Base-by-base conservation (phyloP, 2,797 vertebrate genomes). In the Mus spretus region DNA sequence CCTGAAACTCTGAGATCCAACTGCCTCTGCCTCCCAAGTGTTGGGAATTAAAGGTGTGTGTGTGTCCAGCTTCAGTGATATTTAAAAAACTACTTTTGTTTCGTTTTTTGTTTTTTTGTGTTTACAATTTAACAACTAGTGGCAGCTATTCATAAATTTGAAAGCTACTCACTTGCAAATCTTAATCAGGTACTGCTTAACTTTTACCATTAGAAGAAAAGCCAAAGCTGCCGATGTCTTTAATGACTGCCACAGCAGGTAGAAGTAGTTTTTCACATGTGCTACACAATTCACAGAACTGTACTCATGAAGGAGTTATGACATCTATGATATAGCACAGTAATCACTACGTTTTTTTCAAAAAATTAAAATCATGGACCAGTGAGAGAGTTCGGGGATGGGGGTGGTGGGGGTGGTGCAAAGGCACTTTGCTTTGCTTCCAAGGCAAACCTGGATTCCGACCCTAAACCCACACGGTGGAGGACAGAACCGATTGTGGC, bases 231-330 rank as follows among this genome's bases (percentile, higher is more conserved):
- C 5, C 24, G 6, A 90, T 31, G 55, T 96, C 55, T 59, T 96
- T 40, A 78, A 44, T 72, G 94, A 93, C 89, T 22, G 1, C 26
- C 55, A n/a, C 19, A 74, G 19, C n/a, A 89, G 26, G 81, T 0
- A 31, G 1, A 83, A 91, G 2, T 22, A 28, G 34, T 74, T 57
- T 80, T 78, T 77, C 78, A 40, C 63, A 67, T 83, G 78, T 20
- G 59, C 55, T 37, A 95, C 20, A 93, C 93, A 97, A 93, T 63
- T 67, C 84, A 80, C 65, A 89, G 6, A 83, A 20, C 14, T 84
- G 20, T 6, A 94, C 34, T 92, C 28, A 70, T 15, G 85, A 77
- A 85, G 40, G 31, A 61, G n/a, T 83, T 81, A 65, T 20, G 26
- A 89, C 50, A 81, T 20, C n/a, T 34, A 74, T 26, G 53, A 57